Percentiles rank a stretch among this genome's conserved stretches.
These are phyloP conservation scores for Glossophaga mutica DNA, from an alignment of 2,797 vertebrate genomes.

Conservation along the genomic window DNA sequence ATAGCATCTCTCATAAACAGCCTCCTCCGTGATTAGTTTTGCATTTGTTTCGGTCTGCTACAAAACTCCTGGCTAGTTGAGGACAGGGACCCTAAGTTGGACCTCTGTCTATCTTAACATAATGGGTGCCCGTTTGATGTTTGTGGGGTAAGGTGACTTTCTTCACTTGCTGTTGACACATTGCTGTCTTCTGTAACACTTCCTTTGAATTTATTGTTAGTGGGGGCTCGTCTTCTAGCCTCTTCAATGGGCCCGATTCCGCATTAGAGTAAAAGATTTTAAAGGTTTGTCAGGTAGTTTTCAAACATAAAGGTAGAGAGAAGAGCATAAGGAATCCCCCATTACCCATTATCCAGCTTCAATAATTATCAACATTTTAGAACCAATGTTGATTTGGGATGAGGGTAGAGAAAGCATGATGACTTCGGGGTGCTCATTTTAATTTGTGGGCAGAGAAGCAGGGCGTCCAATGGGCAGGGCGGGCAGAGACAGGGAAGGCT, in stretches of 20 bases:
- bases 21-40: constrained; percentile 16
- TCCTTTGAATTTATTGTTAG: not conserved
- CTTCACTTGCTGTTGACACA: not conserved
- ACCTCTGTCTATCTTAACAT: not conserved
- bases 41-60: not conserved
- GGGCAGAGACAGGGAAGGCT: not conserved
- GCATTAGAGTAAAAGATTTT: not conserved
- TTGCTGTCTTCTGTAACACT: not conserved
- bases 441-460: not conserved
- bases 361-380: not conserved
- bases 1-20: constrained; percentile 25
- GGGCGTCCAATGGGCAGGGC: not conserved
- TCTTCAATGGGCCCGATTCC: not conserved
- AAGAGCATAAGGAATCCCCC: not conserved
- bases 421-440: not conserved
- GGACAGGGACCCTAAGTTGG: not conserved
- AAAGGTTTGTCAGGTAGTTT: constrained; percentile 2
- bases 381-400: not conserved
- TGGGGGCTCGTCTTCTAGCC: not conserved
- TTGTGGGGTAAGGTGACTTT: not conserved
- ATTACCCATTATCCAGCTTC: not conserved
- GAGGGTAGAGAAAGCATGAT: not conserved
- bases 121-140: not conserved
- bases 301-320: not conserved
- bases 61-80: not conserved